These are phyloP conservation scores for Ceratina calcarata DNA, from an alignment of 1,140 invertebrate species.

Conservation along the genomic window DNA sequence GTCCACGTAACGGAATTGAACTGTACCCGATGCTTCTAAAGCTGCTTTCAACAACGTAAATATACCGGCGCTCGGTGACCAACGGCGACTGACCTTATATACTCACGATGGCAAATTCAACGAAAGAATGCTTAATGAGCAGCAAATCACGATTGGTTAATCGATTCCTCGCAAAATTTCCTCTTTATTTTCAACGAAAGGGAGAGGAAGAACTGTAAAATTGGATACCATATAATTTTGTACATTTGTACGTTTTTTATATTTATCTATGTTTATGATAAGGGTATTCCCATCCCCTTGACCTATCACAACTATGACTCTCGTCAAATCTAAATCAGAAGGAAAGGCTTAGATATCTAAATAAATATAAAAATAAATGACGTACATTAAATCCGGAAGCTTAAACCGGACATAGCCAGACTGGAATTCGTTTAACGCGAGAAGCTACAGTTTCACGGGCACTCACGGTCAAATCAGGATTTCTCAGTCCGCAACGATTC, in stretches of 20 bases:
- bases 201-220: no score
- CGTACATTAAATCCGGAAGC: no score
- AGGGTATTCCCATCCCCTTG: no score
- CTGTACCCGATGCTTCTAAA: conserved; percentile 58
- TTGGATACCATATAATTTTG: no score
- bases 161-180: not conserved
- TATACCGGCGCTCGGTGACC: conserved; percentile 15
- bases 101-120: conserved; percentile 20
- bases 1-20: conserved; percentile 77
- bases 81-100: conserved; percentile 11
- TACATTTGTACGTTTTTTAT: no score
- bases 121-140: conserved; percentile 25
- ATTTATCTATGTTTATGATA: no score
- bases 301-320: no score
- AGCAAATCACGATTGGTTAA: conserved; percentile 18
- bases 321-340: no score
- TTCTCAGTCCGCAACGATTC: conserved; percentile 66
- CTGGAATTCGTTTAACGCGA: not conserved
- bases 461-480: conserved; percentile 67
- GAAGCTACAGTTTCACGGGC: conserved; percentile 33
- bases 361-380: no score
- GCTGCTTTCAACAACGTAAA: conserved; percentile 39
- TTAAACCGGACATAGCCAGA: not conserved
- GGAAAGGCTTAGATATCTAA: no score
- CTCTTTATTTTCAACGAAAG: not conserved